These are phyloP conservation scores for Mesitornis unicolor DNA, from an alignment of 2,113 vertebrate genomes.

Conservation along the genomic window DNA sequence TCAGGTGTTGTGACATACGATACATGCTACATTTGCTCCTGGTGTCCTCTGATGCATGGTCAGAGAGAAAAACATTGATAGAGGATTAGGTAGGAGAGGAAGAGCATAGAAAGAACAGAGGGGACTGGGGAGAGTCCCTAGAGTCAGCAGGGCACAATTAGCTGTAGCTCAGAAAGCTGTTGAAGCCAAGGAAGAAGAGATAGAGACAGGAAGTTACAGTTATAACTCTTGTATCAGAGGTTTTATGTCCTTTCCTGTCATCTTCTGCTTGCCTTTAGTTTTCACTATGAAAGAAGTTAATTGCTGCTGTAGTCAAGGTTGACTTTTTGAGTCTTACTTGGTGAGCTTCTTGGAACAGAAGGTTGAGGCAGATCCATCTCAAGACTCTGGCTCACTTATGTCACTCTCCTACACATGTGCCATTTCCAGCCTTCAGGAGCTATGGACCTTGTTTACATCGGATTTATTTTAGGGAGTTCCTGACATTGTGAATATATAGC, in stretches of 20 bases:
- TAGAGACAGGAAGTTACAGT: not conserved
- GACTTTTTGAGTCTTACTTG: not conserved
- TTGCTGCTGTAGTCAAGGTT: not conserved
- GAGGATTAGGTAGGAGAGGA: not conserved
- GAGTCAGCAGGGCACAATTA: not conserved
- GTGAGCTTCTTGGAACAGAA: not conserved
- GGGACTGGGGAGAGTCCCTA: not conserved
- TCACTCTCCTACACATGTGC: accelerated
- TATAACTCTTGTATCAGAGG: not conserved
- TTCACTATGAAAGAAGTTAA: not conserved
- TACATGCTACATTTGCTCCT: not conserved
- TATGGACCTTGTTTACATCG: not conserved
- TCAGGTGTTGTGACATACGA: accelerated
- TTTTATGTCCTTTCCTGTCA: not conserved
- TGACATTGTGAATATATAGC: not conserved
- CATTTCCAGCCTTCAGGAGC: not conserved
- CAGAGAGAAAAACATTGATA: not conserved
- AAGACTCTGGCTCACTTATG: not conserved
- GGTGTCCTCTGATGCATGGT: not conserved
- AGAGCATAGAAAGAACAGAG: too few species aligned
- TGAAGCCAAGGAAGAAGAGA: not conserved
- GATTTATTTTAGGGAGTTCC: slow-evolving; percentile 7
- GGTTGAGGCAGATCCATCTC: not conserved
- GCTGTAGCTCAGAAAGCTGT: not conserved
- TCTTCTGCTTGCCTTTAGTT: not conserved